These are phyloP conservation scores for Lasioglossum malachurum DNA, from an alignment of 2,888 invertebrate genomes.

Conservation along the genomic window DNA sequence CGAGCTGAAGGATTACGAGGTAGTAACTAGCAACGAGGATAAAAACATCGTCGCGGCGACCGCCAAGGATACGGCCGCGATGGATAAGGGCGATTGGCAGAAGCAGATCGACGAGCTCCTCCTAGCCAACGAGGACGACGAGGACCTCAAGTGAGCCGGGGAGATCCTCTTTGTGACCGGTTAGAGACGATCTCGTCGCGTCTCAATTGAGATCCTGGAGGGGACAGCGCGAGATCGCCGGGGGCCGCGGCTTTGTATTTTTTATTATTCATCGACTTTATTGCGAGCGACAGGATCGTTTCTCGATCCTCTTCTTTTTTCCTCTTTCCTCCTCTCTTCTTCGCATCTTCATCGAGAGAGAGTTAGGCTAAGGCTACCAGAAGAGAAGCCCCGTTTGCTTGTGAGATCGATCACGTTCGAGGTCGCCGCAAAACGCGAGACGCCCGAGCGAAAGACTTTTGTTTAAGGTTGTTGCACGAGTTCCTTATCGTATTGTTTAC, in stretches of 20 bases:
- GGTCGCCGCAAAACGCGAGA: neutral
- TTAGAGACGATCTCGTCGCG: conserved; percentile 54
- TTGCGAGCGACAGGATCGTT: conserved; percentile 7
- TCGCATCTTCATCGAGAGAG: neutral
- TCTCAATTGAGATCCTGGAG: conserved; percentile 50
- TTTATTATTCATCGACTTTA: conserved; percentile 21
- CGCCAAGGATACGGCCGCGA: conserved; percentile 19
- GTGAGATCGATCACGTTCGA: neutral
- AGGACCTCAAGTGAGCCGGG: conserved; percentile 84
- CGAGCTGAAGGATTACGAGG: conserved; percentile 97
- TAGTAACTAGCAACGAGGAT: conserved; percentile 88
- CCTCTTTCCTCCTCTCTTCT: conserved; percentile 8
- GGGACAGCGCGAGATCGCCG: conserved; percentile 38
- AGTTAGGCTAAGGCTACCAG: neutral
- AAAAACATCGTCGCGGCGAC: conserved; percentile 34
- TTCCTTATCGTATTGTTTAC: neutral
- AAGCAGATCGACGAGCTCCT: conserved; percentile 90
- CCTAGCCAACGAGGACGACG: conserved; percentile 87
- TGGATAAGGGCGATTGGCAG: conserved; percentile 88
- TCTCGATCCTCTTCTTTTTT: conserved; percentile 1
- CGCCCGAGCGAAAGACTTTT: neutral
- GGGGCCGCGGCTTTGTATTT: neutral
- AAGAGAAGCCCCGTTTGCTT: neutral
- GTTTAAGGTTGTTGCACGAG: neutral
- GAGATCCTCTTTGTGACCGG: conserved; percentile 50